phyloP scores from a whole-genome alignment of 2,113 vertebrate species.

The Alectura lathami region DNA sequence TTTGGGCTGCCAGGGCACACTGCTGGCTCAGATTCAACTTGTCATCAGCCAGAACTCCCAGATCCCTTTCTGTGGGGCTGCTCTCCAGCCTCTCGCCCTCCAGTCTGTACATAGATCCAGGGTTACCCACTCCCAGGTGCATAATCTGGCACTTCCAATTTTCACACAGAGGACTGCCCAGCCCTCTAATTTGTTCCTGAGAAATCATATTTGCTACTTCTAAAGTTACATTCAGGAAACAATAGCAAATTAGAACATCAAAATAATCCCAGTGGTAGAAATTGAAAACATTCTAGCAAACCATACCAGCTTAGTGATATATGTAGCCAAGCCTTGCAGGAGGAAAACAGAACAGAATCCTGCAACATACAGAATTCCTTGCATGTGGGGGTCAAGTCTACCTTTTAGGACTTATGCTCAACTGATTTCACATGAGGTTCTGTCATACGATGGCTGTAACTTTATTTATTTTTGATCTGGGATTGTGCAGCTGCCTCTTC shows the following conservation, averaged over 20 bases:
- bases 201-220: background rate
- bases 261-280: background rate
- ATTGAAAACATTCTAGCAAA: background rate
- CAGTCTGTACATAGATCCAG: background rate
- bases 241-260: background rate
- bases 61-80: background rate
- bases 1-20: background rate
- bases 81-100: background rate
- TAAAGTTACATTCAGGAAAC: background rate
- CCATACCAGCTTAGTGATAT: background rate
- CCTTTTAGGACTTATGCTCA: slow-evolving; percentile 5
- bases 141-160: background rate
- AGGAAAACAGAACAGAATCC: slow-evolving; percentile 12
- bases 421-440: background rate
- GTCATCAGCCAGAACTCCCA: background rate
- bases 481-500: background rate
- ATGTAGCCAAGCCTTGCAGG: background rate
- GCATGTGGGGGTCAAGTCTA: slow-evolving; percentile 11
- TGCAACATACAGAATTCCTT: background rate
- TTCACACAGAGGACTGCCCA: background rate
- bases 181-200: background rate
- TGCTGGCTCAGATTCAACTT: background rate
- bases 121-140: background rate
- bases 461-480: fast-evolving
- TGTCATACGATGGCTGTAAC: background rate